Percentiles rank a stretch among this genome's conserved stretches.
Evolutionary conservation across 2,888 invertebrate genomes (phyloP).

Genomic region (Hirtodrosophila trivittata): DNA sequence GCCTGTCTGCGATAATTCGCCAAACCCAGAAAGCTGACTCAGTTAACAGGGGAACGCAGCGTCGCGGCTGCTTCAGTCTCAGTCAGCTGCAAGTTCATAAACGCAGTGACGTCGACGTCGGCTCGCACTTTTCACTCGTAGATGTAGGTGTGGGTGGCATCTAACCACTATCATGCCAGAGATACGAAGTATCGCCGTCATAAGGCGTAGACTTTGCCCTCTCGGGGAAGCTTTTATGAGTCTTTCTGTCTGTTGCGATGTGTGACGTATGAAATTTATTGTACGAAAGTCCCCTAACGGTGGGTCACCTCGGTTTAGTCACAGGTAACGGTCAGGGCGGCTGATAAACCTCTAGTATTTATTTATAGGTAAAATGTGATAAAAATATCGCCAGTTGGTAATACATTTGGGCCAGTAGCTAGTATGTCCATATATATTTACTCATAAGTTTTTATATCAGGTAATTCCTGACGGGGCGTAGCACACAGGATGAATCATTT

Average conservation of each 20-base stretch:
- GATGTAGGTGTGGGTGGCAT: background rate
- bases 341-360: too few species aligned
- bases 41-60: constrained; percentile 24
- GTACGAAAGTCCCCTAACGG: background rate
- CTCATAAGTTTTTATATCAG: background rate
- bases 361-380: constrained; percentile 9
- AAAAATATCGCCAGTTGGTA: constrained; percentile 14
- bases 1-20: constrained; percentile 12
- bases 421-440: background rate
- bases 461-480: background rate
- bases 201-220: background rate
- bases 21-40: constrained; percentile 27
- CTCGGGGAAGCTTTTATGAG: background rate
- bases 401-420: too few species aligned
- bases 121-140: constrained; percentile 29
- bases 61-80: too few species aligned
- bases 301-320: constrained; percentile 14
- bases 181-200: constrained; percentile 4
- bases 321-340: constrained; percentile 1
- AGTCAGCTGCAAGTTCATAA: constrained; percentile 1
- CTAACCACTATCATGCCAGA: background rate
- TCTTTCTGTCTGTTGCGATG: background rate
- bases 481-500: constrained; percentile 14
- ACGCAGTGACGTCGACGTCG: constrained; percentile 25
- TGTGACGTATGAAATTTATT: background rate